Evolutionary conservation across 2,797 vertebrate genomes (phyloP).

Genomic region (Sebastiscus tertius): DNA sequence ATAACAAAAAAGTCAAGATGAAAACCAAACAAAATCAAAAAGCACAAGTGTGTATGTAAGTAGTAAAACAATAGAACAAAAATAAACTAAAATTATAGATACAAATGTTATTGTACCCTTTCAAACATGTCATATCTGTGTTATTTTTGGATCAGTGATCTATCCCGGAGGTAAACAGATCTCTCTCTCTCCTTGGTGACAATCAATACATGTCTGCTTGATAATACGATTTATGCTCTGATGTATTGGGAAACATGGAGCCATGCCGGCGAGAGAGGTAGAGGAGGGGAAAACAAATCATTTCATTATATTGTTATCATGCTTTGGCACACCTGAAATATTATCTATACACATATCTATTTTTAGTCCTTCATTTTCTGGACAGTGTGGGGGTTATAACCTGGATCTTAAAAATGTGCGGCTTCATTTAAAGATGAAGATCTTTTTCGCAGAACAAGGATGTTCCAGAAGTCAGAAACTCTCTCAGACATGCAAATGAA

Average conservation of each 20-base stretch:
- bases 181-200: not conserved
- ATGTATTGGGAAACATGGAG: slow-evolving; percentile 15
- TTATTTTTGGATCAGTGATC: slow-evolving; percentile 31
- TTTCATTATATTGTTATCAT: not conserved
- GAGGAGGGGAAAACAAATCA: not conserved
- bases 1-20: not conserved
- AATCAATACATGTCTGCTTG: slow-evolving; percentile 34
- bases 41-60: not conserved
- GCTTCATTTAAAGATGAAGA: too few species aligned
- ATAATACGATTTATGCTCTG: slow-evolving; percentile 11
- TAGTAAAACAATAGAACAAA: not conserved
- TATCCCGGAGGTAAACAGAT: slow-evolving; percentile 36
- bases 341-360: not conserved
- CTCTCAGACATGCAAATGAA: not conserved
- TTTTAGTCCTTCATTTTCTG: too few species aligned
- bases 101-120: not conserved
- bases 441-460: not conserved
- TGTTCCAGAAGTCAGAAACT: not conserved
- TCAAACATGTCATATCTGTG: not conserved
- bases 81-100: not conserved
- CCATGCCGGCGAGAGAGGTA: not conserved
- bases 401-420: too few species aligned
- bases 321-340: not conserved
- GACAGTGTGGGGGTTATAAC: too few species aligned
- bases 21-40: not conserved